Conservation (phyloP, 2,797 vertebrate species). For the Chiroxiphia lanceolata region DNA sequence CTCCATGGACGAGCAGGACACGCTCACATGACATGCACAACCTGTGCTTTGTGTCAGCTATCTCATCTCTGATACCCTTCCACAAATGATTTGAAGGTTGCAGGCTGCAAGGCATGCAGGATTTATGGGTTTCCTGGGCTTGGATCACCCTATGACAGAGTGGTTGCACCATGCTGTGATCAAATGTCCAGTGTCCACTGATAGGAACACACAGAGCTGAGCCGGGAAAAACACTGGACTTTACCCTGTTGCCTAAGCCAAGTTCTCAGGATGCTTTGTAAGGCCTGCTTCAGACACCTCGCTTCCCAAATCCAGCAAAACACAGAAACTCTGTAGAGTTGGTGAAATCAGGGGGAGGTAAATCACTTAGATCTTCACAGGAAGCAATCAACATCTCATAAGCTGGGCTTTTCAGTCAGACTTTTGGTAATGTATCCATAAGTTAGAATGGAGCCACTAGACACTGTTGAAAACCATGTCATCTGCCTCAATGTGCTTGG, state of each 20-base stretch:
- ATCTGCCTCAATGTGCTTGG: neutral
- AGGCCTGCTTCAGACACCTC: neutral
- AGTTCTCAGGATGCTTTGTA: neutral
- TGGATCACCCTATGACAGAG: neutral
- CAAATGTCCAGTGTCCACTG: neutral
- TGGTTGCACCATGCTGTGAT: neutral
- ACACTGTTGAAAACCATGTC: neutral
- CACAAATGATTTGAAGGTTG: neutral
- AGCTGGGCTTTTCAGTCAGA: neutral
- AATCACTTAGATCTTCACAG: neutral
- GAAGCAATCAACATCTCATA: neutral
- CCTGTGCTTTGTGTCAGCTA: accelerated
- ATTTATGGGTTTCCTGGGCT: neutral
- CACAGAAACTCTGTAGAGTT: neutral
- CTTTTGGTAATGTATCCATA: neutral
- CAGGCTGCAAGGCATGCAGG: neutral
- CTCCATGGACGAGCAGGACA: neutral
- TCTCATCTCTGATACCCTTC: neutral
- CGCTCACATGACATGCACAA: neutral
- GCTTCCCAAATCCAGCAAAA: neutral
- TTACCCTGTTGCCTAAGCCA: neutral
- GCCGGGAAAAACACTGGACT: neutral
- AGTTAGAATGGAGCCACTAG: neutral
- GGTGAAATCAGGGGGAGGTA: neutral
- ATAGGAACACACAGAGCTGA: neutral